A percentile compares a stretch with the other conserved stretches of the same genome.
These are phyloP conservation scores for Anguilla obscura DNA, from an alignment of 2,797 vertebrate species.

Conservation along the genomic window DNA sequence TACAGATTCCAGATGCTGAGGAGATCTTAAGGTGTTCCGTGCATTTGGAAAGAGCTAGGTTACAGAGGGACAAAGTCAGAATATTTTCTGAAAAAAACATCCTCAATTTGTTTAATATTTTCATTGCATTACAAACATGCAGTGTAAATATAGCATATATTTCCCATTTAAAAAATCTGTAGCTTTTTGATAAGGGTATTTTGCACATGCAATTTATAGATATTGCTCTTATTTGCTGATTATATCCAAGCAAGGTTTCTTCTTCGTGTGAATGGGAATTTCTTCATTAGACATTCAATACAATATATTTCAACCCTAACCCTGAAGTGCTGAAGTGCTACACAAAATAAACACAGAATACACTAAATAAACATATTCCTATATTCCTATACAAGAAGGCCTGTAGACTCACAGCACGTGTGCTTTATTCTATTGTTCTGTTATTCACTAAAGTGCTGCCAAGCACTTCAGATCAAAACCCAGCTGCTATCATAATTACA, in stretches of 20 bases:
- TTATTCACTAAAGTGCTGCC: constrained; percentile 18
- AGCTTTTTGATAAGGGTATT: not conserved
- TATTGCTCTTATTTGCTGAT: not conserved
- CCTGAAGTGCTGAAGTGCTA: too few species aligned
- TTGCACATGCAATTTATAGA: not conserved
- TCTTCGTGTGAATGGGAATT: not conserved
- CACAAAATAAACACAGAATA: too few species aligned
- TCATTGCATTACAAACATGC: not conserved
- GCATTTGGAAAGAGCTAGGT: constrained; percentile 28
- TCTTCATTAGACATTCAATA: not conserved
- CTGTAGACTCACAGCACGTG: not conserved
- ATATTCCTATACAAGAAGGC: not conserved
- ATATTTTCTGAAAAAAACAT: not conserved
- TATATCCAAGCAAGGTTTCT: not conserved
- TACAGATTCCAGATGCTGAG: constrained; percentile 31
- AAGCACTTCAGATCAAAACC: not conserved
- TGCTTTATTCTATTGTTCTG: not conserved
- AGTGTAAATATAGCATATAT: too few species aligned
- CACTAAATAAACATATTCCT: too few species aligned
- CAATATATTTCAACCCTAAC: not conserved
- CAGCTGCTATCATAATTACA: not conserved
- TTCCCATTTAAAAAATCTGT: not conserved
- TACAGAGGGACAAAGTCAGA: not conserved
- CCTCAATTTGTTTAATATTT: not conserved
- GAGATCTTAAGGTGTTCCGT: not conserved